These are phyloP conservation scores for Calosoma granatense DNA, from an alignment of 1,140 invertebrate genomes.

Conservation along the genomic window DNA sequence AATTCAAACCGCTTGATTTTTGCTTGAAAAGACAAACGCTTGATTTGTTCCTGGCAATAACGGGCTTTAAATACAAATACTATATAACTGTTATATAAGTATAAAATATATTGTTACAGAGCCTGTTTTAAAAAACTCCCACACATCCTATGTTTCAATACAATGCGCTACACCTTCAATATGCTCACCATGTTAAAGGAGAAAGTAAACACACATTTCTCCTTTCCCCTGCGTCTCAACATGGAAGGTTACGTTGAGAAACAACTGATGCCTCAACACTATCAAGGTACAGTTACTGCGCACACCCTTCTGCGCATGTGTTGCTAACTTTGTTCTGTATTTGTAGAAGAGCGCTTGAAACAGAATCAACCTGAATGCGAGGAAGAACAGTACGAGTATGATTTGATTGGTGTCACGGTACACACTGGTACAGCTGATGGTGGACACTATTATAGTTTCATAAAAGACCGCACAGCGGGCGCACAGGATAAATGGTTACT, in stretches of 20 bases:
- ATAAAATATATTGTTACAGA: conserved; percentile 39
- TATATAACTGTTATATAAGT: too few relatives aligned
- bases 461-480: conserved; percentile 64
- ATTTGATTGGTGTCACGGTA: conserved; percentile 90
- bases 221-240: conserved; percentile 85
- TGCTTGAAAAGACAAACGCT: too few relatives aligned
- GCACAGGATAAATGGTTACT: conserved; percentile 83
- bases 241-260: conserved; percentile 94
- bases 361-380: neutral
- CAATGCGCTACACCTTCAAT: conserved; percentile 96
- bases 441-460: conserved; percentile 95
- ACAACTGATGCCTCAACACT: conserved; percentile 81
- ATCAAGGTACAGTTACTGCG: conserved; percentile 43
- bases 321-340: conserved; percentile 1
- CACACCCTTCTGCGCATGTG: too few relatives aligned
- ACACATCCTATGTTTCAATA: conserved; percentile 90
- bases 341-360: conserved; percentile 1
- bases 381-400: conserved; percentile 66
- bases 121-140: conserved; percentile 92
- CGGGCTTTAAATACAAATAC: neutral
- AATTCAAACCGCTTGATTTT: too few relatives aligned
- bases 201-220: conserved; percentile 95
- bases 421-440: conserved; percentile 94
- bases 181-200: conserved; percentile 96
- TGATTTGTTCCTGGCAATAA: too few relatives aligned